phyloP scores from a whole-genome alignment of 1,140 invertebrate species.

The Littorina saxatilis region DNA sequence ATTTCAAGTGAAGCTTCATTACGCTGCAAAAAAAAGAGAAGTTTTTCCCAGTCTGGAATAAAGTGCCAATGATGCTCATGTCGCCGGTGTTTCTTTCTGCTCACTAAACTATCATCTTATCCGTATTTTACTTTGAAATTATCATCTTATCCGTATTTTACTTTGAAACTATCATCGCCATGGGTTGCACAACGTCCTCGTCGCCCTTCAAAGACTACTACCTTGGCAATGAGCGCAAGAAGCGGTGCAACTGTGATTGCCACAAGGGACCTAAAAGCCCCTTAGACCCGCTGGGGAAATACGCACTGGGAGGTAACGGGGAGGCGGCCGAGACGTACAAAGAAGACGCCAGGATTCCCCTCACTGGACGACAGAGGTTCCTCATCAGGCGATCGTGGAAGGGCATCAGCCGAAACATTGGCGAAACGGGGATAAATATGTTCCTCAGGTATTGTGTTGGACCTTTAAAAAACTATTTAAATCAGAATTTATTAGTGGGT shows the following conservation, averaged over 20 bases:
- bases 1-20: too few relatives aligned
- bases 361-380: constrained; percentile 91
- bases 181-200: constrained; percentile 10
- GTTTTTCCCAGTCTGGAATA: too few relatives aligned
- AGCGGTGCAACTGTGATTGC: constrained; percentile 22
- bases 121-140: too few relatives aligned
- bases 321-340: neutral
- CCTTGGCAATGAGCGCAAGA: neutral
- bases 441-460: constrained; percentile 90
- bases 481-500: neutral
- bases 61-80: too few relatives aligned
- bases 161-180: too few relatives aligned
- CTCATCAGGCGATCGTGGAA: constrained; percentile 93
- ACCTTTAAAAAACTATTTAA: neutral
- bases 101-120: too few relatives aligned
- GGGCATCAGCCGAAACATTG: constrained; percentile 89
- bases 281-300: too few relatives aligned
- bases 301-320: neutral
- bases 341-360: constrained; percentile 78
- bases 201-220: constrained; percentile 18
- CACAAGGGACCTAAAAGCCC: neutral
- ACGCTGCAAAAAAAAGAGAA: too few relatives aligned
- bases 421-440: constrained; percentile 91
- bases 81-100: too few relatives aligned
- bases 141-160: too few relatives aligned